Base-by-base conservation (phyloP, 1,140 invertebrate genomes). In the Drosophila micromelanica region DNA sequence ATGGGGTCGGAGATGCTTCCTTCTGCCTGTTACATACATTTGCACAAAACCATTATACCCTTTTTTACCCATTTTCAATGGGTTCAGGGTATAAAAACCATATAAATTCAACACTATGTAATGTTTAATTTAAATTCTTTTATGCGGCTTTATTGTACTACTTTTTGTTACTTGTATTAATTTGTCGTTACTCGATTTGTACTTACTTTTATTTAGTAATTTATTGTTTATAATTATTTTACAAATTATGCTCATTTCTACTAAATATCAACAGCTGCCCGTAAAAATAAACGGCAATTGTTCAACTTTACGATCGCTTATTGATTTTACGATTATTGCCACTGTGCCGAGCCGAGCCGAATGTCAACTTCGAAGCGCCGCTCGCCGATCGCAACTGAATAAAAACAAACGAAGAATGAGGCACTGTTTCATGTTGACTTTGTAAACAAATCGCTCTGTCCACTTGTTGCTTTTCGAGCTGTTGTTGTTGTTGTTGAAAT, bases 361-460 rank as follows among this genome's bases (percentile, higher is more conserved):
- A 8, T 56, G 64, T 68, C 71, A 70, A 81, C 82, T 63, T 63
- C 40, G 23, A 73, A 78, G 78, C 82, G 75, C 61, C 79, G 76
- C 71, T 73, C 49, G 9, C 49, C 52, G 73, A 61, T 70, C 38
- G 43, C 78, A 61, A 87, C 82, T 89, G 76, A 78, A 71, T 42
- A 70, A 69, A 73, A 23, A 23, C 76, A 76, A 69, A 76, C 61
- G 48, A 23, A 45, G 15, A n/a, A 38, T 15, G 37, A 32, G 54
- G 46, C 65, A 56, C 57, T 46, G 51, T 48, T 69, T 62, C 51
- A 55, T 77, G 71, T 55, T 72, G 60, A 67, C 74, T 72, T 80
- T 64, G 80, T 80, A 85, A 85, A 85, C 77, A 85, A 76, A 80
- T 68, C 64, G 51, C 48, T 63, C 32, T 40, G 35, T 6, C 12